A percentile compares a stretch with the other conserved stretches of the same genome.
Conservation (phyloP, 2,797 vertebrate species). For the Bryconaethiops microstoma region DNA sequence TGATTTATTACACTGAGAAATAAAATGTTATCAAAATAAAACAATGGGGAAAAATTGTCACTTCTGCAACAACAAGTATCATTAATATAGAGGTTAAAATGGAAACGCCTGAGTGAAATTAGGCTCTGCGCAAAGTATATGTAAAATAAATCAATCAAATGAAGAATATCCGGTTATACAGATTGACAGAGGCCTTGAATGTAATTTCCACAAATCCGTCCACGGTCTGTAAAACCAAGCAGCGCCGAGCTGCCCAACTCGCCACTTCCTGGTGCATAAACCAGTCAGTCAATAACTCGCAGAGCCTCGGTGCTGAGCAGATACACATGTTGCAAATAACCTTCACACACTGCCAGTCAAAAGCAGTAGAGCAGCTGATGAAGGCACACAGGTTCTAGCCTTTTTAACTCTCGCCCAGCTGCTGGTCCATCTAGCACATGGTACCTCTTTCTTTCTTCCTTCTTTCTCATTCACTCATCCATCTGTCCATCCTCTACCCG, state of each 20-base stretch:
- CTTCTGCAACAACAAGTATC: too few species aligned
- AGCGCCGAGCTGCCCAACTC: constrained; percentile 27
- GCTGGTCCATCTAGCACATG: not conserved
- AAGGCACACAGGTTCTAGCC: not conserved
- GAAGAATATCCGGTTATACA: not conserved
- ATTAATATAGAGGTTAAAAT: too few species aligned
- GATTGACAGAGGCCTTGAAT: not conserved
- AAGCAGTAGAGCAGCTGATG: not conserved
- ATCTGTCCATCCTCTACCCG: not conserved
- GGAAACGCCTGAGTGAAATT: not conserved
- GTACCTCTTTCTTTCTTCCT: not conserved
- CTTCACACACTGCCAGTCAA: constrained; percentile 24
- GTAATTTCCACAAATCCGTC: constrained; percentile 31
- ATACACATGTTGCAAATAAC: constrained; percentile 15
- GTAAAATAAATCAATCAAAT: constrained; percentile 8
- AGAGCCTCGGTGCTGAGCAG: constrained; percentile 14
- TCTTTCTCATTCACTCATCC: not conserved
- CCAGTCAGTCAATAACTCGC: constrained; percentile 14
- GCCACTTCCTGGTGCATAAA: constrained; percentile 31
- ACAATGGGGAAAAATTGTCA: not conserved
- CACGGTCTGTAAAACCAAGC: constrained; percentile 5
- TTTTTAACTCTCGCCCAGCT: not conserved
- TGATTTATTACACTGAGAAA: not conserved
- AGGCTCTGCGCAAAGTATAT: not conserved
- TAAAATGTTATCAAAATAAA: not conserved